Evolutionary conservation across 1,140 invertebrate species (phyloP).

Genomic region (Magallana gigas): DNA sequence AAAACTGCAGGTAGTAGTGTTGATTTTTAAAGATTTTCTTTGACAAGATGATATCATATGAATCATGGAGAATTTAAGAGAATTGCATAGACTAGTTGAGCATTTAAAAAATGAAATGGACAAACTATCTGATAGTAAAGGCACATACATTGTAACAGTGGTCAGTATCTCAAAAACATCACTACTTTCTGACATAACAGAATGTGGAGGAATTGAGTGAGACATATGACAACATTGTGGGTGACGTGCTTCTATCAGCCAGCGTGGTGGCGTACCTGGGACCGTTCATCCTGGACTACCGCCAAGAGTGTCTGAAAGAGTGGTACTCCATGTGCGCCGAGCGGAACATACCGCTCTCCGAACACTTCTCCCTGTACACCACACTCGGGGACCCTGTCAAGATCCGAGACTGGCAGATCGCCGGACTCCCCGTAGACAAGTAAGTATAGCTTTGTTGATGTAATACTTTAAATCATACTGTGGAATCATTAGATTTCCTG

Average conservation of each 20-base stretch:
- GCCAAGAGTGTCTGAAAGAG: constrained; percentile 77
- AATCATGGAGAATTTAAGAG: too few relatives aligned
- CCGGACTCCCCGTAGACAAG: constrained; percentile 79
- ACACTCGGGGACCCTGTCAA: constrained; percentile 78
- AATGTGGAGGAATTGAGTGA: constrained; percentile 75
- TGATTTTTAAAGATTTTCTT: too few relatives aligned
- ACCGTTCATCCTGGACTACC: constrained; percentile 77
- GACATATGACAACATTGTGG: constrained; percentile 78
- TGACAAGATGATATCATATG: too few relatives aligned
- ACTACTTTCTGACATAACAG: constrained; percentile 55
- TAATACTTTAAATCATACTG: too few relatives aligned
- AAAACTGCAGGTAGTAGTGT: too few relatives aligned
- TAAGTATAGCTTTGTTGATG: constrained; percentile 56
- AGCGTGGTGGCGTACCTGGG: constrained; percentile 79
- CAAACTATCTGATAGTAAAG: too few relatives aligned
- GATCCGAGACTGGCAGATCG: constrained; percentile 79
- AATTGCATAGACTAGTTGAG: too few relatives aligned
- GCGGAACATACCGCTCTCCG: constrained; percentile 76
- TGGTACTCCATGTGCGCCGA: constrained; percentile 77
- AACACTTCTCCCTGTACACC: constrained; percentile 74
- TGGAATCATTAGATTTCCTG: too few relatives aligned
- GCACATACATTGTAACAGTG: too few relatives aligned
- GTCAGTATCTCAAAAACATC: too few relatives aligned
- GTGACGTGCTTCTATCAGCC: constrained; percentile 78
- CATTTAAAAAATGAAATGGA: too few relatives aligned